Percentiles rank a stretch among this genome's conserved stretches.
These are phyloP conservation scores for Epinotia bilunana DNA, from an alignment of 2,888 invertebrate species.

Conservation along the genomic window DNA sequence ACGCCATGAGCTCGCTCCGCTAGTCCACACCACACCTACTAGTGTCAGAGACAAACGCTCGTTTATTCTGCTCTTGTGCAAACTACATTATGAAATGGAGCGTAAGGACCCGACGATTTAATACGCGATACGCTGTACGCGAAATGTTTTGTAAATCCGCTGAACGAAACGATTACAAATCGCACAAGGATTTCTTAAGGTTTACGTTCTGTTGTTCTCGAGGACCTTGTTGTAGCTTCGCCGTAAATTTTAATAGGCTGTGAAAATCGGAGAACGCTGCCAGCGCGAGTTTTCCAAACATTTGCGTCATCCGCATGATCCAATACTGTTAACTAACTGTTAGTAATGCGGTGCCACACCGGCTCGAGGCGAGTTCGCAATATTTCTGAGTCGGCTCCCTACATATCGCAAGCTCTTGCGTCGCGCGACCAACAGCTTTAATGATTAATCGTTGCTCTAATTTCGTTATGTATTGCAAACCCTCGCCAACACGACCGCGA, in stretches of 20 bases:
- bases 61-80: slow-evolving; percentile 71
- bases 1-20: slow-evolving; percentile 44
- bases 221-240: slow-evolving; percentile 53
- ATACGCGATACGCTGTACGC: slow-evolving; percentile 63
- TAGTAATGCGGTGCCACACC: slow-evolving; percentile 68
- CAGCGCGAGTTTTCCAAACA: slow-evolving; percentile 70
- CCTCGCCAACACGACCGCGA: slow-evolving; percentile 46
- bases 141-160: slow-evolving; percentile 68
- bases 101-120: slow-evolving; percentile 69
- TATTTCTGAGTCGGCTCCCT: slow-evolving; percentile 63
- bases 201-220: slow-evolving; percentile 52
- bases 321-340: slow-evolving; percentile 76
- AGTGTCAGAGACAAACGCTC: slow-evolving; percentile 63
- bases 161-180: slow-evolving; percentile 68
- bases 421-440: slow-evolving; percentile 66
- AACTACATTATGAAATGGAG: slow-evolving; percentile 76
- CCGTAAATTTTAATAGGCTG: slow-evolving; percentile 63
- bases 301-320: slow-evolving; percentile 70
- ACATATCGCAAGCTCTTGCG: slow-evolving; percentile 83
- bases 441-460: slow-evolving; percentile 72
- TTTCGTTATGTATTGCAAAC: slow-evolving; percentile 56
- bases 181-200: slow-evolving; percentile 64
- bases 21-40: slow-evolving; percentile 52
- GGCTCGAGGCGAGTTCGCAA: slow-evolving; percentile 69
- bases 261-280: slow-evolving; percentile 50